Percentiles rank a stretch among this genome's conserved stretches.
Conservation (phyloP, 2,113 vertebrate species). For the Mormyrus lacerda region DNA sequence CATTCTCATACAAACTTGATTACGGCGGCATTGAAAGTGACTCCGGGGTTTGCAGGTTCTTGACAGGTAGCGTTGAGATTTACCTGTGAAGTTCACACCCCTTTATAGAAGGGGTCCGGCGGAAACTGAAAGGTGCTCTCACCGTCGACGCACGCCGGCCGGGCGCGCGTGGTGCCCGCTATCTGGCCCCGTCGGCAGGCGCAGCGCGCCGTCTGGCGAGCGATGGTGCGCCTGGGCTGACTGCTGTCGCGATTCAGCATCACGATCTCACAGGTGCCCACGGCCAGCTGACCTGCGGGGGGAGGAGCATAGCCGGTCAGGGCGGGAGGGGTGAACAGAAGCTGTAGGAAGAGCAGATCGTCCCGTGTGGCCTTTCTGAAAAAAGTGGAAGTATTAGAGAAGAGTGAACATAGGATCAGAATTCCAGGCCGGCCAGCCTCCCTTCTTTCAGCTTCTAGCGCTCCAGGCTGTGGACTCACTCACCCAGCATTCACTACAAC, state of each 20-base stretch:
- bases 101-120: not conserved
- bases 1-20: not conserved
- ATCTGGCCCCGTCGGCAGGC: constrained; percentile 74
- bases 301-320: constrained; percentile 29
- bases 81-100: not conserved
- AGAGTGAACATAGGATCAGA: not conserved
- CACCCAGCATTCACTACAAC: not conserved
- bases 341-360: not conserved
- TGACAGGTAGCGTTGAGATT: not conserved
- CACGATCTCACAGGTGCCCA: constrained; percentile 74
- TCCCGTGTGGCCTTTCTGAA: not conserved
- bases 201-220: constrained; percentile 73
- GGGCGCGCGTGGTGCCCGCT: constrained; percentile 68
- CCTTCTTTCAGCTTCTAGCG: too few relatives aligned
- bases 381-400: not conserved
- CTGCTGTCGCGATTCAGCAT: constrained; percentile 74
- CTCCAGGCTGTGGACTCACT: not conserved
- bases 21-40: not conserved
- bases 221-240: constrained; percentile 66
- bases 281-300: constrained; percentile 66
- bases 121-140: constrained; percentile 27
- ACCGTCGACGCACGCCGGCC: constrained; percentile 74
- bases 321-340: not conserved
- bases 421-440: not conserved
- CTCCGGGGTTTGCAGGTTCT: not conserved